These are phyloP conservation scores for Plecturocebus donacophilus DNA, from an alignment of 2,113 vertebrate species.

Conservation along the genomic window DNA sequence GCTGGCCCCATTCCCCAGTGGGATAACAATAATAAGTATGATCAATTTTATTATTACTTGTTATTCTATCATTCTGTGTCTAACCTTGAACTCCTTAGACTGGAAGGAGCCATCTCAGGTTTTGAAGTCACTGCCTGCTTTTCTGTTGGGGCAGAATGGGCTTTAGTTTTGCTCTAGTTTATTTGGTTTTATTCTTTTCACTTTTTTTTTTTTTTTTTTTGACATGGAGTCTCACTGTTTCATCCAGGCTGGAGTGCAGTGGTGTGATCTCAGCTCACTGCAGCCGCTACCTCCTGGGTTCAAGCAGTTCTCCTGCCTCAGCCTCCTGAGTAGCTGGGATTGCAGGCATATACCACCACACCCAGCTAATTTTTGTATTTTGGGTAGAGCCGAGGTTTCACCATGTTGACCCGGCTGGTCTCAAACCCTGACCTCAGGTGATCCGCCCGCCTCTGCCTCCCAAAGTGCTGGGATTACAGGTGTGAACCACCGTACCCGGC, in stretches of 20 bases:
- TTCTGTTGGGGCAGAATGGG: too few relatives aligned
- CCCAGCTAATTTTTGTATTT: neutral
- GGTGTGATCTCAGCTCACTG: too few relatives aligned
- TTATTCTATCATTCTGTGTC: neutral
- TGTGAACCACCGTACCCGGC: rapidly evolving
- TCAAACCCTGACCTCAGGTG: neutral
- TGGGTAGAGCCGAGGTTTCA: neutral
- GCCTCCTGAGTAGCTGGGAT: neutral
- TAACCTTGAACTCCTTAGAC: neutral
- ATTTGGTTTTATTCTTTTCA: neutral
- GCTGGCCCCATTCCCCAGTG: neutral
- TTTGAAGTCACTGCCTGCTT: neutral
- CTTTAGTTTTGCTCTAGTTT: neutral
- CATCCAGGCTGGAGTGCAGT: neutral
- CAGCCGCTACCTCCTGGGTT: neutral
- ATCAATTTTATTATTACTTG: neutral
- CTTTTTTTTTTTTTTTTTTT: neutral
- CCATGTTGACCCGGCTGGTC: neutral
- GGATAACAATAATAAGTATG: neutral
- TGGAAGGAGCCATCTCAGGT: neutral
- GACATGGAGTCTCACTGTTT: neutral
- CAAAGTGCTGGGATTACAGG: neutral
- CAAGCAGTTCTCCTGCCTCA: neutral
- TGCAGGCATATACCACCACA: neutral
- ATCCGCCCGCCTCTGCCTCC: neutral